phyloP scores from a whole-genome alignment of 2,797 vertebrate species.

The Parotocinclus haroldoi region DNA sequence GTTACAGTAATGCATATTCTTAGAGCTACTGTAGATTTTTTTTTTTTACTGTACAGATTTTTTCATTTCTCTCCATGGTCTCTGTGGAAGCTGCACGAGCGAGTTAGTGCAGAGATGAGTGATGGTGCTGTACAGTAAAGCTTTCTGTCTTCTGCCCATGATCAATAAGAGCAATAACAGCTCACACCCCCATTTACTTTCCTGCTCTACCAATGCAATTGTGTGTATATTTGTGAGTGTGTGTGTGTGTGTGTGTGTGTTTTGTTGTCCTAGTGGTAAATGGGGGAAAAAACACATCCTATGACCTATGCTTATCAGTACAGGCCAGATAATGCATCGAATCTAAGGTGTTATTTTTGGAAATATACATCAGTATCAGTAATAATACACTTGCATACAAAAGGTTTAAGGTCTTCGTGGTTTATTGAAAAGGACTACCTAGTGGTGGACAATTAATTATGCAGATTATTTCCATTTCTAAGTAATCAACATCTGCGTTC shows the following conservation, averaged over 20 bases:
- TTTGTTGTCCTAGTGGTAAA: conserved; percentile 1
- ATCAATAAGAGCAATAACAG: conserved; percentile 54
- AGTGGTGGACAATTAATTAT: too few species aligned
- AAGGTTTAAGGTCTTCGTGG: too few species aligned
- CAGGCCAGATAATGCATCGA: too few species aligned
- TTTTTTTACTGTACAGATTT: conserved; percentile 15
- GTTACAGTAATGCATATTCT: conserved; percentile 30
- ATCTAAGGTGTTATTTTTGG: too few species aligned
- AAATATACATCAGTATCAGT: too few species aligned
- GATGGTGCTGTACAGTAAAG: conserved; percentile 46
- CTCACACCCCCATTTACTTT: conserved; percentile 36
- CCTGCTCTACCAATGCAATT: conserved; percentile 1
- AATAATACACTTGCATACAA: too few species aligned
- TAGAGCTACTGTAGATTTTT: conserved; percentile 19
- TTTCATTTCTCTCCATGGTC: conserved; percentile 5
- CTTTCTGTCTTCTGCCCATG: conserved; percentile 44
- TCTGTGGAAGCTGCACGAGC: conserved; percentile 27
- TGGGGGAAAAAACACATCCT: not conserved
- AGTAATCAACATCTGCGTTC: too few species aligned
- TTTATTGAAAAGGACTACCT: too few species aligned
- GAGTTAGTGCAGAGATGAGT: conserved; percentile 42
- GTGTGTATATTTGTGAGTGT: conserved; percentile 4
- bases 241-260: conserved; percentile 1
- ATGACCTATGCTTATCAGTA: too few species aligned
- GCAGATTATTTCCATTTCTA: too few species aligned